A percentile compares a stretch with the other conserved stretches of the same genome.
phyloP scores from a whole-genome alignment of 2,888 invertebrate genomes.

The Agrochola circellaris region DNA sequence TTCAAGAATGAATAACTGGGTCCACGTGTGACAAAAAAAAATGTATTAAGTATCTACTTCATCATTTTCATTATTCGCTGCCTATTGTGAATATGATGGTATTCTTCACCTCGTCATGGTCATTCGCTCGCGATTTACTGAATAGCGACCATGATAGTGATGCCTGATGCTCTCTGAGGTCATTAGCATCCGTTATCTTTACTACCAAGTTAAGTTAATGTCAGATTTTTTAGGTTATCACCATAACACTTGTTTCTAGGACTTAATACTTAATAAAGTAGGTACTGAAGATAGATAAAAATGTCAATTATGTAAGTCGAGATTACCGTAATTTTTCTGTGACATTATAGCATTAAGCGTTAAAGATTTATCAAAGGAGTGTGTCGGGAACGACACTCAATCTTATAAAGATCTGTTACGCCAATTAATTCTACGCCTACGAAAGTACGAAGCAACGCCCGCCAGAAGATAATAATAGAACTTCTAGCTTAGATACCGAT shows the following conservation, averaged over 20 bases:
- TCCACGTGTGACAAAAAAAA: constrained; percentile 9
- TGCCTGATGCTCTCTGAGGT: constrained; percentile 24
- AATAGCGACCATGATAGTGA: constrained; percentile 5
- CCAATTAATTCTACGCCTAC: constrained; percentile 31
- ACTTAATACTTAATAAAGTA: neutral
- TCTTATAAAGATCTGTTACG: constrained; percentile 22
- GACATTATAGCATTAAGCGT: constrained; percentile 9
- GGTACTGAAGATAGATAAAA: neutral
- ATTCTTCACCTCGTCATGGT: neutral
- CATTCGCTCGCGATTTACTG: constrained; percentile 25
- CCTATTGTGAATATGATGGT: constrained; percentile 10
- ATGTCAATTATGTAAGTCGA: constrained; percentile 5
- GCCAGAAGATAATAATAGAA: constrained; percentile 20
- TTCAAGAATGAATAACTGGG: neutral
- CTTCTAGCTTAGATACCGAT: constrained; percentile 12
- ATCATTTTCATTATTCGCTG: constrained; percentile 11
- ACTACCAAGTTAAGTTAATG: neutral
- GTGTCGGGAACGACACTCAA: constrained; percentile 5
- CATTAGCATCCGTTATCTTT: constrained; percentile 24
- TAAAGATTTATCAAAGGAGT: constrained; percentile 16
- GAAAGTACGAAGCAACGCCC: constrained; percentile 1
- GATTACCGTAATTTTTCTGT: neutral
- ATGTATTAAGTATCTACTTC: no score
- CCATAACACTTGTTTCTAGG: constrained; percentile 8
- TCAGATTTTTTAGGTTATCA: neutral